Evolutionary conservation across 2,113 vertebrate genomes (phyloP).

Genomic region (Callorhinus ursinus): DNA sequence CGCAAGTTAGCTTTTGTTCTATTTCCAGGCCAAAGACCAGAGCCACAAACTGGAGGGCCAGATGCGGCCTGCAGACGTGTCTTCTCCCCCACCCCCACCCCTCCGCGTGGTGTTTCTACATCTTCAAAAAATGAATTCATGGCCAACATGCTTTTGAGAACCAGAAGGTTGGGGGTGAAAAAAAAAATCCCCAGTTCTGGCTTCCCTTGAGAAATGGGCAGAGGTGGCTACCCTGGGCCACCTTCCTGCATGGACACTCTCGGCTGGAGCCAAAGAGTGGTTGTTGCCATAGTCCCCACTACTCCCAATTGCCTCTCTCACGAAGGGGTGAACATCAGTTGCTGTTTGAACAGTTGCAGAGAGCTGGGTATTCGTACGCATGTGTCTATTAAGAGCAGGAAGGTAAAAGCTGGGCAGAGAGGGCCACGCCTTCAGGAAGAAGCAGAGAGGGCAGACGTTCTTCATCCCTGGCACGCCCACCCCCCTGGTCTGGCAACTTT

Average conservation of each 20-base stretch:
- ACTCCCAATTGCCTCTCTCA: not conserved
- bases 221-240: not conserved
- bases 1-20: conserved; percentile 52
- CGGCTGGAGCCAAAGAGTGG: fast-evolving
- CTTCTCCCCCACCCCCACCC: not conserved
- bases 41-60: conserved; percentile 22
- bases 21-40: conserved; percentile 54
- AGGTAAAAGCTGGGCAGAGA: not conserved
- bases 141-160: conserved; percentile 42
- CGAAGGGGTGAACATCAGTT: not conserved
- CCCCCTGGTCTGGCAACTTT: fast-evolving
- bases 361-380: not conserved
- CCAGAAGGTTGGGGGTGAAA: not conserved
- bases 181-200: not conserved
- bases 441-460: fast-evolving
- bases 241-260: fast-evolving
- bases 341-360: not conserved
- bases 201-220: not conserved
- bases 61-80: conserved; percentile 24
- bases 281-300: fast-evolving
- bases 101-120: not conserved
- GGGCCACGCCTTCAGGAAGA: not conserved
- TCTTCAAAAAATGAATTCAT: not conserved
- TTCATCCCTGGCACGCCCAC: not conserved
- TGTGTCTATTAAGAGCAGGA: not conserved